These are phyloP conservation scores for Chauna torquata DNA, from an alignment of 2,113 vertebrate genomes.

Conservation along the genomic window DNA sequence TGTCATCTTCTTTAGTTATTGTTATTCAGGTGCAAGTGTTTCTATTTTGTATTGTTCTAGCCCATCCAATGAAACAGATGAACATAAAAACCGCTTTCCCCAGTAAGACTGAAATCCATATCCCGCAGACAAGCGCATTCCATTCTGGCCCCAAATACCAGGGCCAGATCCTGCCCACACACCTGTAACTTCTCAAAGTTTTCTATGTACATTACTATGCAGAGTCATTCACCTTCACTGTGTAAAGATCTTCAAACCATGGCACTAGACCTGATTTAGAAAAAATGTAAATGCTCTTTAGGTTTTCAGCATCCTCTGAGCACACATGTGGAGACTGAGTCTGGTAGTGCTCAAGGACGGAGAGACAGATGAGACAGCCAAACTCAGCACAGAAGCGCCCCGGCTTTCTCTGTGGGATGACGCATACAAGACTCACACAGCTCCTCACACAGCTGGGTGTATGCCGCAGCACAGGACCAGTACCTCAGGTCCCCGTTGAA, in stretches of 20 bases:
- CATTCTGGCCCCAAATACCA: not conserved
- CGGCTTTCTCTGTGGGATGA: not conserved
- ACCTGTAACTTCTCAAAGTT: not conserved
- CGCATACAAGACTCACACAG: rapidly evolving
- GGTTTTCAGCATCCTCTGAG: not conserved
- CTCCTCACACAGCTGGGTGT: not conserved
- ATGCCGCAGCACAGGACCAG: not conserved
- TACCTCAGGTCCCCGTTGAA: not conserved
- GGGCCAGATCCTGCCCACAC: not conserved
- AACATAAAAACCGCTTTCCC: not conserved
- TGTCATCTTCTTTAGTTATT: not conserved
- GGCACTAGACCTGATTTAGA: too few species aligned
- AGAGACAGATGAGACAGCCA: not conserved
- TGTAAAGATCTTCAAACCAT: not conserved
- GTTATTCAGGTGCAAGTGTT: not conserved
- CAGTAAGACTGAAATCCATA: not conserved
- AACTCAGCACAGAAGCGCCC: not conserved
- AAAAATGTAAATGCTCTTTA: not conserved
- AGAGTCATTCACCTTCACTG: not conserved
- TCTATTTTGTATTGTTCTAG: not conserved
- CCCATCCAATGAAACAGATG: not conserved
- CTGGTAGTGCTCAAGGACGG: not conserved
- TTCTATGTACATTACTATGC: too few species aligned
- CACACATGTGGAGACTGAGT: not conserved
- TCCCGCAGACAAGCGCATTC: not conserved